A percentile compares a stretch with the other conserved stretches of the same genome.
Conservation (phyloP, 1,140 invertebrate species). For the Aradophagus sp. region DNA sequence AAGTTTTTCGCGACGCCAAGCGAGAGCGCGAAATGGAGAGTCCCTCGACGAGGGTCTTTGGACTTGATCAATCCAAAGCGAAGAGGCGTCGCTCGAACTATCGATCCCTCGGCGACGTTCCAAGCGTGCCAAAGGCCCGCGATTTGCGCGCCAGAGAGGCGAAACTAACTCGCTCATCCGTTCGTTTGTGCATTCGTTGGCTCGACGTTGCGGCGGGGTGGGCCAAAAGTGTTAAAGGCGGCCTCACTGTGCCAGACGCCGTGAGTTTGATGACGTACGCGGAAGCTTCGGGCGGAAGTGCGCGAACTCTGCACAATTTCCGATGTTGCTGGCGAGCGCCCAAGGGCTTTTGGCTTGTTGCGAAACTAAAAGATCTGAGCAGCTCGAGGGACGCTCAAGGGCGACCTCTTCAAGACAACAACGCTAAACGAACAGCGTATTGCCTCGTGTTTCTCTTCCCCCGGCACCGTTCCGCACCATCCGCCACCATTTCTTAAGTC, state of each 20-base stretch:
- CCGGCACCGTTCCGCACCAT: neutral
- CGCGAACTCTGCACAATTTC: constrained; percentile 62
- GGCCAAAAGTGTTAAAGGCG: constrained; percentile 19
- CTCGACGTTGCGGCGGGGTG: constrained; percentile 17
- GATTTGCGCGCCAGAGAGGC: constrained; percentile 40
- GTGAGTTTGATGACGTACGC: constrained; percentile 59
- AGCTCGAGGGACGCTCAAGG: constrained; percentile 30
- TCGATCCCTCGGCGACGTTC: constrained; percentile 54
- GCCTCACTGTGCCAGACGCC: constrained; percentile 30
- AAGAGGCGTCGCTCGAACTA: constrained; percentile 57
- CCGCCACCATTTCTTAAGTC: too few relatives aligned
- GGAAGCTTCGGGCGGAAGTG: constrained; percentile 61
- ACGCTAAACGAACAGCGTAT: constrained; percentile 28
- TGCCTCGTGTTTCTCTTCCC: constrained; percentile 15
- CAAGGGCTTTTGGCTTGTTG: constrained; percentile 48
- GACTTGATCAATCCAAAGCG: constrained; percentile 50
- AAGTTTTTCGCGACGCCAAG: too few relatives aligned
- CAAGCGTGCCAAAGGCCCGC: constrained; percentile 53
- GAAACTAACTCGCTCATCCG: constrained; percentile 40
- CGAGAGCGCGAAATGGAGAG: too few relatives aligned
- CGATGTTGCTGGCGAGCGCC: constrained; percentile 59
- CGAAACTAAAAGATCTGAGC: constrained; percentile 38
- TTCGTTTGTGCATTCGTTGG: constrained; percentile 52
- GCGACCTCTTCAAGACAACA: constrained; percentile 37
- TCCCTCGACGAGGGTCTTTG: constrained; percentile 36